phyloP scores from a whole-genome alignment of 2,888 invertebrate genomes.

The Bimastos eiseni region DNA sequence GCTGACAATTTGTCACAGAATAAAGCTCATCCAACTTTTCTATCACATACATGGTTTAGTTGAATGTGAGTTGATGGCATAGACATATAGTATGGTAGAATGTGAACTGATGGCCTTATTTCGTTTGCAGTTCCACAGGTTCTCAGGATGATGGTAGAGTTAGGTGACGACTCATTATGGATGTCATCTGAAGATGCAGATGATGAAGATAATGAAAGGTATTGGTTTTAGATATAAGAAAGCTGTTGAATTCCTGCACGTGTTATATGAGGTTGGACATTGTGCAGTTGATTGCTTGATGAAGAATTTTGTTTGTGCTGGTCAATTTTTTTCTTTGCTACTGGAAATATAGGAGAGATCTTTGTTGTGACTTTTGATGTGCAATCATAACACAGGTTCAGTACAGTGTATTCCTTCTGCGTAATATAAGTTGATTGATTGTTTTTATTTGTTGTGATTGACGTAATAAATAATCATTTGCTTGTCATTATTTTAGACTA shows the following conservation, averaged over 20 bases:
- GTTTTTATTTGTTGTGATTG: neutral
- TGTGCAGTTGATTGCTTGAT: neutral
- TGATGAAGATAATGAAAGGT: slow-evolving; percentile 70
- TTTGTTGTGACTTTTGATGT: neutral
- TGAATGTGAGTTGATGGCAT: neutral
- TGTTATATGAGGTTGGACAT: neutral
- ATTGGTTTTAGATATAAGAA: neutral
- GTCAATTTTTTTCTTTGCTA: neutral
- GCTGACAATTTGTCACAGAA: neutral
- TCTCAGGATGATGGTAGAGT: slow-evolving; percentile 67
- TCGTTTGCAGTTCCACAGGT: slow-evolving; percentile 66
- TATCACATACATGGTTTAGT: neutral
- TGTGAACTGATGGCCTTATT: neutral
- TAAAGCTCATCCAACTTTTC: neutral
- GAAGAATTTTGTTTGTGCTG: neutral
- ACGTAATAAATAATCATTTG: neutral
- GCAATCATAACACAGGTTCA: neutral
- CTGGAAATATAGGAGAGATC: neutral
- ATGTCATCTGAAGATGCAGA: slow-evolving; percentile 89
- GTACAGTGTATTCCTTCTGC: neutral
- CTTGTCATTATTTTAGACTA: neutral
- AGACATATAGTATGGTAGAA: neutral
- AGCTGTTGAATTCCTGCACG: neutral
- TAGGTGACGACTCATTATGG: slow-evolving; percentile 64
- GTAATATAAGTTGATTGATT: neutral